Evolutionary conservation across 1,140 invertebrate genomes (phyloP), one percentile per base, ranked within the genome.

Genomic region (Temnothorax longispinosus): DNA sequence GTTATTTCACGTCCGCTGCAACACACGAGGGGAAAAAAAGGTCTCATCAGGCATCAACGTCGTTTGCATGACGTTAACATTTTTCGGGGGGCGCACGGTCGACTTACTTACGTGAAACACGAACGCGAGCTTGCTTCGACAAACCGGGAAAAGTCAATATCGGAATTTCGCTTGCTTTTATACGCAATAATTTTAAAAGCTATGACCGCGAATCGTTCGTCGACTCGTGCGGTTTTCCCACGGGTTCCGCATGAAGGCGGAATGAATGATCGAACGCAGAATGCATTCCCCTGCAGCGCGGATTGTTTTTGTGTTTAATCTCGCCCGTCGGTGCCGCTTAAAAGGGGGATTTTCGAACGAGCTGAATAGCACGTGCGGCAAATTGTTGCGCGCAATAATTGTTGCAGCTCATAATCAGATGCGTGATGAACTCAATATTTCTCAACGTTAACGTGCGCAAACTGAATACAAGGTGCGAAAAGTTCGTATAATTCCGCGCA

Each of bases 251-350:
- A 72, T 21, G 32, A 58, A 71, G 21, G 50, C 47, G 27, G 8
- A 82, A 82, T 82, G 74, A 75, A 84, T 75, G 69, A 72, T 50
- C 41, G 54, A 44, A 50, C 65, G 21, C 38, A 18, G 38, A 44
- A 41, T n/a, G 44, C 32, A n/a, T n/a, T 6, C 18, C 18, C 13
- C 7, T 10, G 69, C 38, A 54, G 32, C 32, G 69, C 44, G 4
- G 6, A 75, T 75, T 62, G 54, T 82, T 82, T 82, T 82, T 74
- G 69, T 35, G 18, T 82, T 82, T 82, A 82, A 58, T 82, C 65
- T 47, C 27, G 38, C 41, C 50, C 18, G 52, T 44, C n/a, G 44
- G 44, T 18, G 52, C 56, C 52, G 52, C 21, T 58, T 58, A 35
- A 58, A 47, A 74, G 67, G 13, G 65, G 41, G 35, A 74, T 82